phyloP scores from a whole-genome alignment of 2,113 vertebrate species.

The Mormyrus iriodes region DNA sequence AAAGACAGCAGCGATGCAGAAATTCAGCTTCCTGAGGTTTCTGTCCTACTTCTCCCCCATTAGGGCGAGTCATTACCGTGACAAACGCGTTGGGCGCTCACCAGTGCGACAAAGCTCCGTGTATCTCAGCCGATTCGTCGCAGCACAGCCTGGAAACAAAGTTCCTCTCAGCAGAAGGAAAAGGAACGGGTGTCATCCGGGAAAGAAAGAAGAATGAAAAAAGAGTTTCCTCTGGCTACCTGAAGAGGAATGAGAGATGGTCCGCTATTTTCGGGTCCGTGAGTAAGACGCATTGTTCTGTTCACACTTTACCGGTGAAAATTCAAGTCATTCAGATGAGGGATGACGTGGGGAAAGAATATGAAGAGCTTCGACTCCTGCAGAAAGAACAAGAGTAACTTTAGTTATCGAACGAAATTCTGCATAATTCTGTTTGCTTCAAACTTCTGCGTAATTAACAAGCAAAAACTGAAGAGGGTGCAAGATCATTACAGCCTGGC shows the following conservation, averaged over 20 bases:
- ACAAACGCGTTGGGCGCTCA: not conserved
- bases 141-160: not conserved
- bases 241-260: not conserved
- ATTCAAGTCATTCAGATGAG: not conserved
- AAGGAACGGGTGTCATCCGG: not conserved
- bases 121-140: not conserved
- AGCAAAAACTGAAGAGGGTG: not conserved
- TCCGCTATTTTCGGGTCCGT: not conserved
- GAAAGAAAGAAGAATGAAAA: slow-evolving; percentile 29
- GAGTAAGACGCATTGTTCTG: not conserved
- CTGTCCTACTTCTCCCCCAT: not conserved
- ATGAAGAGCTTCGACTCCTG: not conserved
- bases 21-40: not conserved
- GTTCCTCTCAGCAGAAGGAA: not conserved
- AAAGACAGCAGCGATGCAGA: not conserved
- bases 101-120: not conserved
- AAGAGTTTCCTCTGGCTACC: slow-evolving; percentile 6
- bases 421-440: not conserved
- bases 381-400: not conserved
- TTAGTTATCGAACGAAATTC: not conserved
- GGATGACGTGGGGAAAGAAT: not conserved
- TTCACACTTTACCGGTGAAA: not conserved
- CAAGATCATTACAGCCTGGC: not conserved
- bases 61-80: not conserved
- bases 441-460: not conserved